phyloP scores from a whole-genome alignment of 1,140 invertebrate genomes.

The Diorhabda carinulata region DNA sequence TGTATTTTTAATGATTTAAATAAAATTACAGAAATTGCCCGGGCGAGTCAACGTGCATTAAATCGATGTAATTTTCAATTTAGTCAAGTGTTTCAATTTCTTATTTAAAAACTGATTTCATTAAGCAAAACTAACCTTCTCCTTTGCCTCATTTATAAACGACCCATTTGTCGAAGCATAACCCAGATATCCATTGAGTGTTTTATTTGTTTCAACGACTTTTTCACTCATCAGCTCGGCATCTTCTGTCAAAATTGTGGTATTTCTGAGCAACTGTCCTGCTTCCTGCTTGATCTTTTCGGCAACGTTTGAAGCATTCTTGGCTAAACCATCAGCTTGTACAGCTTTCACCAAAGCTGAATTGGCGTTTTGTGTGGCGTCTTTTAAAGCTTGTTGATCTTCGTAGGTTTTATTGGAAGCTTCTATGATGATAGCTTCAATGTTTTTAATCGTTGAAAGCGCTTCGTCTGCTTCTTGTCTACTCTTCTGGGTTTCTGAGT shows the following conservation, averaged over 20 bases:
- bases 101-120: too few relatives aligned
- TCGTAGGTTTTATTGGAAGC: constrained; percentile 61
- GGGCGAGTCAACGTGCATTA: neutral
- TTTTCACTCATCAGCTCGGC: constrained; percentile 68
- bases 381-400: constrained; percentile 67
- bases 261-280: constrained; percentile 68
- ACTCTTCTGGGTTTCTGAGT: constrained; percentile 79
- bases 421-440: constrained; percentile 53
- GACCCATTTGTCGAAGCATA: constrained; percentile 70
- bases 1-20: too few relatives aligned
- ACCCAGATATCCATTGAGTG: constrained; percentile 66
- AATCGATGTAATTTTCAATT: neutral
- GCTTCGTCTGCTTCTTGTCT: constrained; percentile 64
- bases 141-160: constrained; percentile 67
- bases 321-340: constrained; percentile 65
- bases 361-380: constrained; percentile 74
- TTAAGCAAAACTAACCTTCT: constrained; percentile 49
- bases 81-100: too few relatives aligned
- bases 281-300: constrained; percentile 72
- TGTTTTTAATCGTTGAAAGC: constrained; percentile 57
- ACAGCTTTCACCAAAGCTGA: constrained; percentile 71
- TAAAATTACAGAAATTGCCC: neutral
- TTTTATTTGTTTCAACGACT: constrained; percentile 65
- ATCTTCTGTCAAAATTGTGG: constrained; percentile 68
- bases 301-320: constrained; percentile 72